phyloP scores from a whole-genome alignment of 2,797 vertebrate genomes.

The Enteromius argenteus region DNA sequence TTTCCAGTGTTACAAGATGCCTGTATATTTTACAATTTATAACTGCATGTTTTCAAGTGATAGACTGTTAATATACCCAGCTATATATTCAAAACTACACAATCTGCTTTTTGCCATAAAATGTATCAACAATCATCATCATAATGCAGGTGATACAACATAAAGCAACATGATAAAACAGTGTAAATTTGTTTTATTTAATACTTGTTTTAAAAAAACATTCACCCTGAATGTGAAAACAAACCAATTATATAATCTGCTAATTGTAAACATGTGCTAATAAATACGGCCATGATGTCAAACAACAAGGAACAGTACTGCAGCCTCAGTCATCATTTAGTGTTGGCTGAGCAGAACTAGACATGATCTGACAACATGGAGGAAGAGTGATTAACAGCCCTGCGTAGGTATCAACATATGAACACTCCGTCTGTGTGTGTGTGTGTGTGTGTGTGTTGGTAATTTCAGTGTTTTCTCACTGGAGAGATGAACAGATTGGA shows the following conservation, averaged over 20 bases:
- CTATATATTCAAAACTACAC: not conserved
- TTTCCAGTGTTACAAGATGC: not conserved
- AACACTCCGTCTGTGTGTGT: slow-evolving; percentile 22
- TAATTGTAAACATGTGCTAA: not conserved
- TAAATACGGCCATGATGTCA: not conserved
- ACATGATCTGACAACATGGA: slow-evolving; percentile 21
- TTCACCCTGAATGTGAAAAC: no score
- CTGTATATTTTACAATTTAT: not conserved
- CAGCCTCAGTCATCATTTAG: slow-evolving; percentile 13
- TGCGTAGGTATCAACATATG: slow-evolving; percentile 35
- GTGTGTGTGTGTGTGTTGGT: slow-evolving; percentile 27
- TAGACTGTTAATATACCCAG: not conserved
- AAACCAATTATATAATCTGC: not conserved
- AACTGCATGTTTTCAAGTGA: not conserved
- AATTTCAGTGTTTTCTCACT: slow-evolving; percentile 29
- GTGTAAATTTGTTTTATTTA: no score
- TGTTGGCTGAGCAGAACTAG: slow-evolving; percentile 24
- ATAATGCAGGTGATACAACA: no score
- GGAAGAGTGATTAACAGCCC: slow-evolving; percentile 17
- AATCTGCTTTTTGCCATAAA: not conserved
- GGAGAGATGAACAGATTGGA: slow-evolving; percentile 59
- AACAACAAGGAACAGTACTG: not conserved
- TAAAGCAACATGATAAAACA: no score
- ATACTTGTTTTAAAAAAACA: no score
- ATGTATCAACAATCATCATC: no score